Conservation (phyloP, 2,797 vertebrate species). For the Carduelis carduelis region DNA sequence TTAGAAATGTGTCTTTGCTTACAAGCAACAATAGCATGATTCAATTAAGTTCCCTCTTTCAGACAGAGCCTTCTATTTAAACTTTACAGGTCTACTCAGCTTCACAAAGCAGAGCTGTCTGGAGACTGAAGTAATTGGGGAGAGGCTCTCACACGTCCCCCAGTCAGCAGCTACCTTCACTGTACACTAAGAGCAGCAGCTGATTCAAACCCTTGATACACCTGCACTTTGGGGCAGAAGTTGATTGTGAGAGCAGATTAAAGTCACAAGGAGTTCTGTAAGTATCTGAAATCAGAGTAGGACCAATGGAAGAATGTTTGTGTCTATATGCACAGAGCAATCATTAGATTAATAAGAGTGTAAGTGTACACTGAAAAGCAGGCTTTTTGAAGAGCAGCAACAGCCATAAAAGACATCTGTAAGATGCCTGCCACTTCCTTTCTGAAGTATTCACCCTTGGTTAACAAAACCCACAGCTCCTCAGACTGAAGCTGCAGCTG, state of each 20-base stretch:
- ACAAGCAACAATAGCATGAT: neutral
- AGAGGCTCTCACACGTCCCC: accelerated
- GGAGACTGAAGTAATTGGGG: neutral
- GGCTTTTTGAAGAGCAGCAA: neutral
- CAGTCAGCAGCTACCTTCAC: neutral
- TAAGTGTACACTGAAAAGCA: neutral
- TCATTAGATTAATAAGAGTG: neutral
- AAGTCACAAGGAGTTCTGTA: neutral
- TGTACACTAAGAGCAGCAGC: neutral
- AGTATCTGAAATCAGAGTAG: neutral
- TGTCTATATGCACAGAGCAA: neutral
- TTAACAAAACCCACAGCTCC: neutral
- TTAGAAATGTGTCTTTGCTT: neutral
- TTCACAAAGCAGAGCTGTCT: neutral
- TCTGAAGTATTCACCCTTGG: neutral
- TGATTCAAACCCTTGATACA: neutral
- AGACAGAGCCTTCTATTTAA: neutral
- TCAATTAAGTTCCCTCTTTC: neutral
- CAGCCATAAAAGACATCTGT: neutral
- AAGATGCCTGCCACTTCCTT: neutral
- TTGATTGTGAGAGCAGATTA: neutral
- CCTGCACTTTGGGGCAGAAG: neutral
- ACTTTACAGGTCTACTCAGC: neutral
- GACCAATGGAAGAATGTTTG: too few species aligned
- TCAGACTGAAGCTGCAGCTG: neutral